Percentiles rank a stretch among this genome's conserved stretches.
Evolutionary conservation across 2,888 invertebrate genomes (phyloP).

Genomic region (Agrotis puta): DNA sequence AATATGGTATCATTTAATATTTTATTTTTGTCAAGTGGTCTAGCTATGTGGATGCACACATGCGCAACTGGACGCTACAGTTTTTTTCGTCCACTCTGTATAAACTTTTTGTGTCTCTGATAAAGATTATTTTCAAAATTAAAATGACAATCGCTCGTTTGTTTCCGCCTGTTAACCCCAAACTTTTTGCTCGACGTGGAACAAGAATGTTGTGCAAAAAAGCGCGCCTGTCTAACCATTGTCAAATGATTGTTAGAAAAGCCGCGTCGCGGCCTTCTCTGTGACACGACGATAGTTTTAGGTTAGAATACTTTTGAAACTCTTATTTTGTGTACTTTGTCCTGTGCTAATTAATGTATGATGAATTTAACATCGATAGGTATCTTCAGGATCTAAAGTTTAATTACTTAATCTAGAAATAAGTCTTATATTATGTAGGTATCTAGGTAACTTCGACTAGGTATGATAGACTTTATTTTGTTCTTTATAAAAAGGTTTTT

Average conservation of each 20-base stretch:
- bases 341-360: background rate
- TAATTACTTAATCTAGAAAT: background rate
- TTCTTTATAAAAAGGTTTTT: background rate
- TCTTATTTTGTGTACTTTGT: background rate
- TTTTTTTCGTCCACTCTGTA: conserved; percentile 17
- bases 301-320: background rate
- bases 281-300: background rate
- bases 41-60: conserved; percentile 9
- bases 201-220: conserved; percentile 59
- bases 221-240: conserved; percentile 42
- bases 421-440: no score
- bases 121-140: conserved; percentile 51
- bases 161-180: conserved; percentile 58
- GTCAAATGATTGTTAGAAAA: conserved; percentile 50
- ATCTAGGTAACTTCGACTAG: no score
- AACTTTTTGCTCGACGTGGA: conserved; percentile 55
- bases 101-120: conserved; percentile 19
- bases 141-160: conserved; percentile 52
- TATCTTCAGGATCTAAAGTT: conserved; percentile 16
- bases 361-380: background rate
- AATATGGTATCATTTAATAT: no score
- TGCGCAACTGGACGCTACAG: background rate
- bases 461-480: conserved; percentile 4
- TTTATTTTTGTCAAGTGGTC: background rate
- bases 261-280: conserved; percentile 27